Percentiles rank a stretch among this genome's conserved stretches.
These are phyloP conservation scores for Wiebesia pumilae DNA, from an alignment of 1,140 invertebrate genomes.

Conservation along the genomic window DNA sequence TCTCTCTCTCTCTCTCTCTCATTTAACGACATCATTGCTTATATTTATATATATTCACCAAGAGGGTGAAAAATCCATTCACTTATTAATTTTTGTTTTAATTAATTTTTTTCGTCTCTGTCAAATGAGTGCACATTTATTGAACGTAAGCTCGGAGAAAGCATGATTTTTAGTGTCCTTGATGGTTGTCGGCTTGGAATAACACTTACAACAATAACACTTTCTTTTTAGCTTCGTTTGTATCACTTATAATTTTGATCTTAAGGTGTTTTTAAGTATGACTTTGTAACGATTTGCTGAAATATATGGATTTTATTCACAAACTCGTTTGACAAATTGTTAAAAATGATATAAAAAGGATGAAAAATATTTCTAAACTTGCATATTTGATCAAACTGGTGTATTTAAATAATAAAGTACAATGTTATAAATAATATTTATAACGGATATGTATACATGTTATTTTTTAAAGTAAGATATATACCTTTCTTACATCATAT, in stretches of 20 bases:
- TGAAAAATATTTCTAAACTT: not conserved
- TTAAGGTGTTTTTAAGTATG: not conserved
- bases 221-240: conserved; percentile 50
- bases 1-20: not conserved
- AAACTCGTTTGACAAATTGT: not conserved
- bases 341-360: not conserved
- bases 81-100: not conserved
- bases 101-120: not conserved
- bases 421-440: not conserved
- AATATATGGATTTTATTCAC: not conserved
- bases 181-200: conserved; percentile 10
- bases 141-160: not conserved
- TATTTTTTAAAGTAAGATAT: not conserved
- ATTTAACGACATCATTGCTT: conserved; percentile 7
- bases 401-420: not conserved
- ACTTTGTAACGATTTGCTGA: not conserved
- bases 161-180: not conserved
- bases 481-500: not conserved
- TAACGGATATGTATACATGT: too few relatives aligned
- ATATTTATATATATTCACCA: not conserved
- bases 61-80: not conserved
- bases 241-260: conserved; percentile 1
- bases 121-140: not conserved
- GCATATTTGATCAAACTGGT: not conserved
- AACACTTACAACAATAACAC: too few relatives aligned